These are phyloP conservation scores for Mimas tiliae DNA, from an alignment of 2,888 invertebrate species.

Conservation along the genomic window DNA sequence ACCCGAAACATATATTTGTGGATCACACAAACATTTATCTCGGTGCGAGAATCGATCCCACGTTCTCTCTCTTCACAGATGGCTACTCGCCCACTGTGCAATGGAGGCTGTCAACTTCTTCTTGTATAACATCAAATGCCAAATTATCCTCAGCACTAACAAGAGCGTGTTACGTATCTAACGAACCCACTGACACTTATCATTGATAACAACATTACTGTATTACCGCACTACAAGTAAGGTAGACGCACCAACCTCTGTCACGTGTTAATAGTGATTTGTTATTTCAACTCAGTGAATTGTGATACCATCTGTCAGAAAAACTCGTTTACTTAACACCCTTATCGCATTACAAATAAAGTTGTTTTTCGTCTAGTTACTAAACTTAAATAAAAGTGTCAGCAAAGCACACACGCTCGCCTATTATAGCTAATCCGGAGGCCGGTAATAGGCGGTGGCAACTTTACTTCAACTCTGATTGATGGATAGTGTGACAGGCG, in stretches of 20 bases:
- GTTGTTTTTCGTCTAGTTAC: conserved; percentile 20
- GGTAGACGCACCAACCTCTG: conserved; percentile 59
- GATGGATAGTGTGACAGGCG: conserved; percentile 70
- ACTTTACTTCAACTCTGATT: conserved; percentile 65
- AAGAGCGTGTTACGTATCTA: conserved; percentile 29
- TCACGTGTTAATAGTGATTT: conserved; percentile 68
- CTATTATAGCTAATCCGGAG: conserved; percentile 65
- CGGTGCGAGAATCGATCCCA: too few relatives aligned
- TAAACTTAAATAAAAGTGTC: conserved; percentile 42
- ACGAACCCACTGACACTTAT: conserved; percentile 40
- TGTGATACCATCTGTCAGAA: conserved; percentile 53
- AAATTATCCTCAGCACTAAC: neutral
- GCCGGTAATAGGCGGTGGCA: conserved; percentile 63
- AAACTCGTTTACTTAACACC: conserved; percentile 20
- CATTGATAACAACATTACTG: neutral
- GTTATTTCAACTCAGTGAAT: conserved; percentile 56
- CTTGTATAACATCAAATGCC: neutral
- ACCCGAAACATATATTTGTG: too few relatives aligned
- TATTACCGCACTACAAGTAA: conserved; percentile 43
- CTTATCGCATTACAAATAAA: conserved; percentile 19
- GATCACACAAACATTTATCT: too few relatives aligned
- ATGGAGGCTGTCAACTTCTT: too few relatives aligned
- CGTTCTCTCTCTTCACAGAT: neutral
- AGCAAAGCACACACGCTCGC: conserved; percentile 41
- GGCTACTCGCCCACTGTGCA: too few relatives aligned